These are phyloP conservation scores for Suricata suricatta DNA, from an alignment of 2,113 vertebrate species.

Conservation along the genomic window DNA sequence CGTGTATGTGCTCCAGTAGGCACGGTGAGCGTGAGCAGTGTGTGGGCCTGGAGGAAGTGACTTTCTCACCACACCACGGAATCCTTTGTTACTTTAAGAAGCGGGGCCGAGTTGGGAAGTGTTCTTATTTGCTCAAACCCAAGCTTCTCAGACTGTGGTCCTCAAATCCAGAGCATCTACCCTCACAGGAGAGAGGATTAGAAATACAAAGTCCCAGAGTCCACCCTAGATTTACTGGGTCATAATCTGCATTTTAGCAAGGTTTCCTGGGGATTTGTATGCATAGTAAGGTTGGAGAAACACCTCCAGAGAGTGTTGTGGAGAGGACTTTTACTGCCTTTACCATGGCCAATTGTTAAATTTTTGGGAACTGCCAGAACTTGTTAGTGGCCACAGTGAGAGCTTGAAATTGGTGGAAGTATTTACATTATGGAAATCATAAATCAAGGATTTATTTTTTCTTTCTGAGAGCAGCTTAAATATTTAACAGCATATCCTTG, in stretches of 20 bases:
- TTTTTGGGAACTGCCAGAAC: background rate
- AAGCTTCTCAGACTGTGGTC: background rate
- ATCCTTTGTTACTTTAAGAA: background rate
- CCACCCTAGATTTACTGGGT: background rate
- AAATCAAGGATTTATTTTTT: background rate
- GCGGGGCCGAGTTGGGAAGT: background rate
- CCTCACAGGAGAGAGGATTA: background rate
- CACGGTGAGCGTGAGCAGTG: background rate
- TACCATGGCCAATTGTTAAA: background rate
- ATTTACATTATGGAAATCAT: background rate
- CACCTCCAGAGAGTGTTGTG: no score
- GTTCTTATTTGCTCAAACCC: background rate
- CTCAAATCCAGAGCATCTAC: background rate
- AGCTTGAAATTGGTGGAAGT: background rate
- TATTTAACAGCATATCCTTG: background rate
- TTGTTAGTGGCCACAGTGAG: background rate
- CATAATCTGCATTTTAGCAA: background rate
- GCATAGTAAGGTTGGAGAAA: background rate
- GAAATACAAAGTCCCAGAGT: background rate
- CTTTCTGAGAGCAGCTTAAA: background rate
- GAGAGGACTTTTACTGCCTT: background rate
- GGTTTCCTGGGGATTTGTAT: background rate
- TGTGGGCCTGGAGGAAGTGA: background rate
- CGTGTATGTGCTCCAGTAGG: accelerated
- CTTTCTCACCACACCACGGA: background rate